Evolutionary conservation across 2,888 invertebrate species (phyloP).

Genomic region (Caradrina kadenii): DNA sequence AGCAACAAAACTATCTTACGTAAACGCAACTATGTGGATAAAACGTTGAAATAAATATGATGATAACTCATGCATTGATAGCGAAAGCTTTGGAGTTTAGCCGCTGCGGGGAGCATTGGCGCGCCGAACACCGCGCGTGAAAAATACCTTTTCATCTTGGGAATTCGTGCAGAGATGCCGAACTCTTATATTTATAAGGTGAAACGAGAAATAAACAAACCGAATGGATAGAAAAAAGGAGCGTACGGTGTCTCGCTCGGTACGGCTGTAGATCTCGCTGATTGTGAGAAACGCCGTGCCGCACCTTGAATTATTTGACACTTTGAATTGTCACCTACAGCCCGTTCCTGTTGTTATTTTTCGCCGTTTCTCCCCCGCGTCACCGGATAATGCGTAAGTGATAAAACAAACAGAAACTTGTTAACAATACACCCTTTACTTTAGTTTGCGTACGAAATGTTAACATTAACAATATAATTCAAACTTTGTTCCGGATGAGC

Average conservation of each 20-base stretch:
- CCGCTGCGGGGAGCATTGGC: slow-evolving; percentile 68
- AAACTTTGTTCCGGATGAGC: slow-evolving; percentile 70
- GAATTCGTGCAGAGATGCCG: slow-evolving; percentile 86
- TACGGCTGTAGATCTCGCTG: slow-evolving; percentile 85
- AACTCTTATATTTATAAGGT: slow-evolving; percentile 88
- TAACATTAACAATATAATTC: slow-evolving; percentile 77
- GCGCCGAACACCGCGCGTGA: slow-evolving; percentile 78
- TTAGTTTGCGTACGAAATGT: slow-evolving; percentile 73
- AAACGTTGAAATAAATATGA: slow-evolving; percentile 53
- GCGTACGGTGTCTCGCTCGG: slow-evolving; percentile 71
- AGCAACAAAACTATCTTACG: slow-evolving; percentile 18
- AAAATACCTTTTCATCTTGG: slow-evolving; percentile 89
- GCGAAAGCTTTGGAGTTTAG: slow-evolving; percentile 76
- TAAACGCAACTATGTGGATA: slow-evolving; percentile 12
- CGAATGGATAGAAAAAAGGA: slow-evolving; percentile 81
- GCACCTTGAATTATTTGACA: slow-evolving; percentile 88
- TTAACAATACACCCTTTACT: slow-evolving; percentile 70
- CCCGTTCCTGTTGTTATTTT: slow-evolving; percentile 80
- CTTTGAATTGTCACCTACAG: slow-evolving; percentile 84
- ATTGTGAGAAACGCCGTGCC: slow-evolving; percentile 86
- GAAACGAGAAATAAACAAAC: slow-evolving; percentile 87
- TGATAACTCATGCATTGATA: slow-evolving; percentile 74
- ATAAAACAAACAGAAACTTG: slow-evolving; percentile 78
- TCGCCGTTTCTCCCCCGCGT: slow-evolving; percentile 68
- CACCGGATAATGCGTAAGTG: slow-evolving; percentile 73